phyloP scores from a whole-genome alignment of 2,888 invertebrate genomes.

The Ennomos fuscantarius region DNA sequence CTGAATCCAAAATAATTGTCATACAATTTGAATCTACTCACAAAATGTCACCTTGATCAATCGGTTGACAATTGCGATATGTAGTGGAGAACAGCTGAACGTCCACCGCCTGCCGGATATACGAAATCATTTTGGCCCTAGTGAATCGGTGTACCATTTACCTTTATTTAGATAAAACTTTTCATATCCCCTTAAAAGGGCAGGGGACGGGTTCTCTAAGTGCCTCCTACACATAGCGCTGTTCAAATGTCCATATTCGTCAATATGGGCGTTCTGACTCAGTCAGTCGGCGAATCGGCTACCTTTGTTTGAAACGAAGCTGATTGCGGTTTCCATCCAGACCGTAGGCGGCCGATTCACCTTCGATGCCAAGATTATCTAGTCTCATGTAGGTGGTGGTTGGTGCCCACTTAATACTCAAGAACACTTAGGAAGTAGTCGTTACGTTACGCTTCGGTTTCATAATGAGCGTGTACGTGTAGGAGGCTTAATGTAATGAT shows the following conservation, averaged over 20 bases:
- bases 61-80: no score
- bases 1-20: no score
- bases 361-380: slow-evolving; percentile 76
- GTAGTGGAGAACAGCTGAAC: no score
- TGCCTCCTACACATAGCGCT: slow-evolving; percentile 71
- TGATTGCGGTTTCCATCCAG: slow-evolving; percentile 68
- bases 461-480: slow-evolving; percentile 58
- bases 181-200: slow-evolving; percentile 66
- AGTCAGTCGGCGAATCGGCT: slow-evolving; percentile 73
- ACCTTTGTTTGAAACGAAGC: slow-evolving; percentile 72
- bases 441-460: slow-evolving; percentile 56
- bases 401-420: slow-evolving; percentile 55
- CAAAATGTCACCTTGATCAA: no score
- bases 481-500: slow-evolving; percentile 48
- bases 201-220: slow-evolving; percentile 65
- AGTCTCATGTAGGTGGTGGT: slow-evolving; percentile 73
- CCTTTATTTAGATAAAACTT: slow-evolving; percentile 49
- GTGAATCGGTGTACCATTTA: no score
- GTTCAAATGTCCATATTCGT: slow-evolving; percentile 80
- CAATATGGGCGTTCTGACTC: slow-evolving; percentile 76
- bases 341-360: slow-evolving; percentile 78
- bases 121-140: no score
- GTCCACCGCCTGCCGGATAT: no score
- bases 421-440: slow-evolving; percentile 60
- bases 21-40: no score